phyloP scores from a whole-genome alignment of 2,888 invertebrate genomes.

The Epirrhoe alternata region DNA sequence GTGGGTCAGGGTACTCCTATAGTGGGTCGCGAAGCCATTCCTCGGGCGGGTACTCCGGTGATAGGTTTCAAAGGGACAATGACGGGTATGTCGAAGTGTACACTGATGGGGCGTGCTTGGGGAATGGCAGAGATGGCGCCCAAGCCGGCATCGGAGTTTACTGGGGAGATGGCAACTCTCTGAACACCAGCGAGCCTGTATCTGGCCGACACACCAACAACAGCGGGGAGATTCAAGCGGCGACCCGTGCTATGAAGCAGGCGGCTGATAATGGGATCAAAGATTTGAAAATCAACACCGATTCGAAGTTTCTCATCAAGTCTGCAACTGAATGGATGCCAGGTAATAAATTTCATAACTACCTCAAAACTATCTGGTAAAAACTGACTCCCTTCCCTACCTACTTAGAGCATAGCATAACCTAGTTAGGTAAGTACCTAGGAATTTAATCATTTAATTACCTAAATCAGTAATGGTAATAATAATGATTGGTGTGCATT shows the following conservation, averaged over 20 bases:
- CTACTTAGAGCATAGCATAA: too few species aligned
- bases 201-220: conserved; percentile 96
- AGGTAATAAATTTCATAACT: conserved; percentile 59
- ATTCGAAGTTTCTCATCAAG: conserved; percentile 95
- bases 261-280: conserved; percentile 88
- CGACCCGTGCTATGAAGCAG: conserved; percentile 89
- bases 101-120: conserved; percentile 96
- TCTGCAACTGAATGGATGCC: conserved; percentile 94
- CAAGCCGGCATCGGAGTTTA: conserved; percentile 96
- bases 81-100: conserved; percentile 88
- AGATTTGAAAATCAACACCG: conserved; percentile 93
- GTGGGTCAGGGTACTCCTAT: background rate
- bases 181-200: conserved; percentile 93
- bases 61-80: conserved; percentile 69
- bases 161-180: conserved; percentile 91
- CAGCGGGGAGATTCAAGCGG: conserved; percentile 97
- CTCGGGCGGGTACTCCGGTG: conserved; percentile 32
- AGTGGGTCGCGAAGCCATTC: background rate
- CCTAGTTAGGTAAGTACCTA: too few species aligned
- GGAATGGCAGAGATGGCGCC: conserved; percentile 91
- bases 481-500: too few species aligned
- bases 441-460: too few species aligned
- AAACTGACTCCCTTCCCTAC: too few species aligned
- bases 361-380: background rate
- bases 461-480: too few species aligned